A percentile compares a stretch with the other conserved stretches of the same genome.
Evolutionary conservation across 2,113 vertebrate species (phyloP).

Genomic region (Nothocercus nigrocapillus): DNA sequence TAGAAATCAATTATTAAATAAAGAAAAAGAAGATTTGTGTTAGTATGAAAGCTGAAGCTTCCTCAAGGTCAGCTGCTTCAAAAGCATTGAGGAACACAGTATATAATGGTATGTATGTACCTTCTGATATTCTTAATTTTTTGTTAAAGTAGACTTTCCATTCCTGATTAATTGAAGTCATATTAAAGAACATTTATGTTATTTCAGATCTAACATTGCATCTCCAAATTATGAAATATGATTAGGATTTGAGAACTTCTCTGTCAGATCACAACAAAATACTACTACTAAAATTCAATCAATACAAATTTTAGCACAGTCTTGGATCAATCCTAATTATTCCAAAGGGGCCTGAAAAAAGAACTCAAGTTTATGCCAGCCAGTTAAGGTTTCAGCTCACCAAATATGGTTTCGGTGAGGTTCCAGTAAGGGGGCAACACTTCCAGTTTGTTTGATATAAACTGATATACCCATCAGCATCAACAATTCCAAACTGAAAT

Average conservation of each 20-base stretch:
- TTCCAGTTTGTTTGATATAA: slow-evolving; percentile 96
- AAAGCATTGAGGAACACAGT: background rate
- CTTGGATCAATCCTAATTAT: background rate
- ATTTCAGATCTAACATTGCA: background rate
- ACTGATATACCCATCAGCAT: slow-evolving; percentile 95
- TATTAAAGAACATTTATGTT: background rate
- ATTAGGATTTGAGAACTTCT: background rate
- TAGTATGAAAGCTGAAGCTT: background rate
- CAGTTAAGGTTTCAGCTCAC: slow-evolving; percentile 75
- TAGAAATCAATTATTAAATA: background rate
- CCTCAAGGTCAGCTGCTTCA: background rate
- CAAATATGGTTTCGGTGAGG: slow-evolving; percentile 91
- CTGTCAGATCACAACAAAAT: background rate
- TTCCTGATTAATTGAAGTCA: rapidly evolving
- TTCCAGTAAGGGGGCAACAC: slow-evolving; percentile 84
- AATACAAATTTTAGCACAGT: background rate
- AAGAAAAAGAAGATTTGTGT: background rate
- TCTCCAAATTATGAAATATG: background rate
- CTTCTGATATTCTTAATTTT: background rate
- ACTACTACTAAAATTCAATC: background rate
- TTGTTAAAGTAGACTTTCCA: background rate
- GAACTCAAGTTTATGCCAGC: background rate
- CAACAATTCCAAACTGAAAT: slow-evolving; percentile 93
- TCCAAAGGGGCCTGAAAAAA: background rate
- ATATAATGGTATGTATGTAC: background rate